Evolutionary conservation across 2,113 vertebrate genomes (phyloP).

Genomic region (Numida meleagris): DNA sequence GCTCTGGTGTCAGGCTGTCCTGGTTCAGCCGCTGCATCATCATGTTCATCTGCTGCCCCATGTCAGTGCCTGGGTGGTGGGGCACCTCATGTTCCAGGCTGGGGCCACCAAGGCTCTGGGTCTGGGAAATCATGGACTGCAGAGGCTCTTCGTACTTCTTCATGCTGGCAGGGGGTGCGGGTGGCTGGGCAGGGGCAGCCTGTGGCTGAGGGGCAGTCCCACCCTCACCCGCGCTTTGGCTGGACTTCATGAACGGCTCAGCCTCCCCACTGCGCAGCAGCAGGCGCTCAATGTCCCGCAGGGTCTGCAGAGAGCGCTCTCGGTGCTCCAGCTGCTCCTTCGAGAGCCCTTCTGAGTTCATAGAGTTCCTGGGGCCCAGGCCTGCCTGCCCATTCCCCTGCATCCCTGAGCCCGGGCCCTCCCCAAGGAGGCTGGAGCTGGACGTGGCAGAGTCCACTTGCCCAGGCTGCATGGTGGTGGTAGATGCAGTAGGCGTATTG

Average conservation of each 20-base stretch:
- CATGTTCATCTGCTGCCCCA: conserved; percentile 87
- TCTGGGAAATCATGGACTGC: conserved; percentile 96
- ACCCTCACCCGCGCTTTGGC: conserved; percentile 61
- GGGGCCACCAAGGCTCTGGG: conserved; percentile 87
- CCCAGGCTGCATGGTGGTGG: conserved; percentile 68
- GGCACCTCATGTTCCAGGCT: conserved; percentile 83
- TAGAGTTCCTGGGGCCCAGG: conserved; percentile 72
- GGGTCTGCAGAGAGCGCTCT: conserved; percentile 93
- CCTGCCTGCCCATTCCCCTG: conserved; percentile 54
- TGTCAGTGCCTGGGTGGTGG: conserved; percentile 84
- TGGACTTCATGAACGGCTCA: conserved; percentile 77
- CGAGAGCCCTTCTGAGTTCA: conserved; percentile 86
- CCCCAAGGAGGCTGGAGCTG: conserved; percentile 57
- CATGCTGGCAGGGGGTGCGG: conserved; percentile 55
- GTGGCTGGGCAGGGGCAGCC: conserved; percentile 55
- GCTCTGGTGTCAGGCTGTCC: conserved; percentile 92
- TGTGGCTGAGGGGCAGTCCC: conserved; percentile 36
- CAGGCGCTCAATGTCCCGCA: conserved; percentile 94
- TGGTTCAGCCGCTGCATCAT: conserved; percentile 85
- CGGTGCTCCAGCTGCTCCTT: conserved; percentile 97
- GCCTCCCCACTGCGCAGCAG: conserved; percentile 85
- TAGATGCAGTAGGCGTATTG: conserved; percentile 66
- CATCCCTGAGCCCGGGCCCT: conserved; percentile 65
- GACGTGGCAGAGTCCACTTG: conserved; percentile 40
- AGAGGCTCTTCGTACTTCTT: conserved; percentile 95